phyloP scores from a whole-genome alignment of 2,888 invertebrate genomes.

The Amiota mariae region DNA sequence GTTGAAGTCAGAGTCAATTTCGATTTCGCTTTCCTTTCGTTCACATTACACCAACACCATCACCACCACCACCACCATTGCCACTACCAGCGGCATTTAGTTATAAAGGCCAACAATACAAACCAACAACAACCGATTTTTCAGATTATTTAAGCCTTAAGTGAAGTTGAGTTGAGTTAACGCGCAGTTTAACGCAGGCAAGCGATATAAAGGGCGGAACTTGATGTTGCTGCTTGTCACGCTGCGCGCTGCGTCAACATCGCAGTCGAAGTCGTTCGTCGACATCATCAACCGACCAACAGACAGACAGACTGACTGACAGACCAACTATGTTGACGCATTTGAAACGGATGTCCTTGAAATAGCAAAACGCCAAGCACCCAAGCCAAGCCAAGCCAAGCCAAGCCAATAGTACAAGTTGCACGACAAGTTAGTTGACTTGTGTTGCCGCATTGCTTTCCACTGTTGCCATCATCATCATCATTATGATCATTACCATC shows the following conservation, averaged over 20 bases:
- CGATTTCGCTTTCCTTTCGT: conserved; percentile 34
- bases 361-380: conserved; percentile 15
- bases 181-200: background rate
- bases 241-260: background rate
- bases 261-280: background rate
- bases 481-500: too few species aligned
- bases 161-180: background rate
- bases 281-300: background rate
- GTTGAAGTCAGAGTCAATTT: conserved; percentile 26
- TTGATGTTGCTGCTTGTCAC: background rate
- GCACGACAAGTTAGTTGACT: conserved; percentile 23
- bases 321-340: conserved; percentile 36
- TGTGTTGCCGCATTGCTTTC: conserved; percentile 23
- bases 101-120: background rate
- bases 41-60: background rate
- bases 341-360: conserved; percentile 59
- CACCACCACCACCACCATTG: background rate
- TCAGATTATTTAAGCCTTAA: too few species aligned
- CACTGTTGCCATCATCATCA: too few species aligned
- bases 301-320: background rate
- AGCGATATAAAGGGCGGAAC: conserved; percentile 21
- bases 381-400: conserved; percentile 11
- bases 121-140: too few species aligned
- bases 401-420: background rate
- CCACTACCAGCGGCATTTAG: background rate